A percentile compares a stretch with the other conserved stretches of the same genome.
These are phyloP conservation scores for Bombus superbus DNA, from an alignment of 1,140 invertebrate genomes.

Conservation along the genomic window DNA sequence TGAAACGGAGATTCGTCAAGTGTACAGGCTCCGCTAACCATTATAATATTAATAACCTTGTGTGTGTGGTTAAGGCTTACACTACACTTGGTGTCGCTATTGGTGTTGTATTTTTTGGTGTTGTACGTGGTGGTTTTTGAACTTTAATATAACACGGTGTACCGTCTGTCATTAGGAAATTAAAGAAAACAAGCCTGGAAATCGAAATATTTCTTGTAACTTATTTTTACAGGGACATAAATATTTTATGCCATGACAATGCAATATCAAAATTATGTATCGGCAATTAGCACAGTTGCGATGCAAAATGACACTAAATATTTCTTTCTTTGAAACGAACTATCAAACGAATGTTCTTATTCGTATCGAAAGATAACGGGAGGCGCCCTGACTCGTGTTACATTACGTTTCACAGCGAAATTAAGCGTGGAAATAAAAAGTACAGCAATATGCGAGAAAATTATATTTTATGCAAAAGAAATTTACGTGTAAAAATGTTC, in stretches of 20 bases:
- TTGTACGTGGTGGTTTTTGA: conserved; percentile 78
- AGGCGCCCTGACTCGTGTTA: conserved; percentile 35
- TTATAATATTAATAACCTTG: conserved; percentile 78
- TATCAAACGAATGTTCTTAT: neutral
- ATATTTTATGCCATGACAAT: neutral
- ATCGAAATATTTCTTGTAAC: neutral
- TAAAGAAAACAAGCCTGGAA: neutral
- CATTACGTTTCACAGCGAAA: conserved; percentile 28
- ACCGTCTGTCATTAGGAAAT: conserved; percentile 56
- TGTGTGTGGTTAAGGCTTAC: conserved; percentile 82
- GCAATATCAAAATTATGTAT: neutral
- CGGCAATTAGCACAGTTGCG: neutral
- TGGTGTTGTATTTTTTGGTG: conserved; percentile 82
- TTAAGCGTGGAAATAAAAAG: neutral
- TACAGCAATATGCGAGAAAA: too few relatives aligned
- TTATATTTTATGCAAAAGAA: neutral
- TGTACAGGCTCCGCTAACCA: conserved; percentile 73
- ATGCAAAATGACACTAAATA: neutral
- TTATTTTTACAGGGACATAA: neutral
- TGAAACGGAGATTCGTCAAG: conserved; percentile 42
- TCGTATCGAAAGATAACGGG: conserved; percentile 11
- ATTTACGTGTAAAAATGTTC: neutral
- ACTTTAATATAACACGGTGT: conserved; percentile 75
- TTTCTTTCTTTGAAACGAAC: neutral
- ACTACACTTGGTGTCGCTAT: conserved; percentile 83